A percentile compares a stretch with the other conserved stretches of the same genome.
These are phyloP conservation scores for Sinella curviseta DNA, from an alignment of 1,140 invertebrate species.

Conservation along the genomic window DNA sequence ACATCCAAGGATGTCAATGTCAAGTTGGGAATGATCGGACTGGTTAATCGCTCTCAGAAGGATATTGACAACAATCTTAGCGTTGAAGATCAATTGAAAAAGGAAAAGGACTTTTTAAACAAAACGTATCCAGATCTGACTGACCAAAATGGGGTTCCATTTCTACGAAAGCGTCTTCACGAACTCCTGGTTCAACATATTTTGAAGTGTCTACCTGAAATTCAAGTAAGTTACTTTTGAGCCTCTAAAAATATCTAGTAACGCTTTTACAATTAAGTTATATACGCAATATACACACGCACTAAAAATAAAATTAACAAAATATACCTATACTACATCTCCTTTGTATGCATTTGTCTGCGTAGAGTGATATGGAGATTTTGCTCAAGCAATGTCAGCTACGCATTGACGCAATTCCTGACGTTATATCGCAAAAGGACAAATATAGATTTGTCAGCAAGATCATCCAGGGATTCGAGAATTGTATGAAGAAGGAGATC, in stretches of 20 bases:
- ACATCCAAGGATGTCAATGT: slow-evolving; percentile 84
- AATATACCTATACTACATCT: too few species aligned
- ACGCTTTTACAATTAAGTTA: too few species aligned
- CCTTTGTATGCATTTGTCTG: background rate
- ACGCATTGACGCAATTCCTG: background rate
- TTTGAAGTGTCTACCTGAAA: slow-evolving; percentile 86
- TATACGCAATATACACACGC: too few species aligned
- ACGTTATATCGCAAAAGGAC: background rate
- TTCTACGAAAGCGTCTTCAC: slow-evolving; percentile 94
- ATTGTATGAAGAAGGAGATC: background rate
- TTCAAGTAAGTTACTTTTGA: background rate
- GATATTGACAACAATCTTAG: slow-evolving; percentile 90
- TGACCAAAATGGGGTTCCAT: slow-evolving; percentile 89
- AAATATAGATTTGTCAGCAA: background rate
- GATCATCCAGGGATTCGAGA: background rate
- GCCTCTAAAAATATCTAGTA: too few species aligned
- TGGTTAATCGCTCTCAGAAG: slow-evolving; percentile 96
- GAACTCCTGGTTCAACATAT: slow-evolving; percentile 98
- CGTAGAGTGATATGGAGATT: background rate
- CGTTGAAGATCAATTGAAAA: slow-evolving; percentile 82
- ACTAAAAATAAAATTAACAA: too few species aligned
- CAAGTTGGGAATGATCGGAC: slow-evolving; percentile 97
- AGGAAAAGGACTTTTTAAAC: slow-evolving; percentile 89
- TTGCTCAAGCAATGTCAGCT: background rate
- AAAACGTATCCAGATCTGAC: slow-evolving; percentile 95